Evolutionary conservation across 1,140 invertebrate species (phyloP).

Genomic region (Drosophila suzukii): DNA sequence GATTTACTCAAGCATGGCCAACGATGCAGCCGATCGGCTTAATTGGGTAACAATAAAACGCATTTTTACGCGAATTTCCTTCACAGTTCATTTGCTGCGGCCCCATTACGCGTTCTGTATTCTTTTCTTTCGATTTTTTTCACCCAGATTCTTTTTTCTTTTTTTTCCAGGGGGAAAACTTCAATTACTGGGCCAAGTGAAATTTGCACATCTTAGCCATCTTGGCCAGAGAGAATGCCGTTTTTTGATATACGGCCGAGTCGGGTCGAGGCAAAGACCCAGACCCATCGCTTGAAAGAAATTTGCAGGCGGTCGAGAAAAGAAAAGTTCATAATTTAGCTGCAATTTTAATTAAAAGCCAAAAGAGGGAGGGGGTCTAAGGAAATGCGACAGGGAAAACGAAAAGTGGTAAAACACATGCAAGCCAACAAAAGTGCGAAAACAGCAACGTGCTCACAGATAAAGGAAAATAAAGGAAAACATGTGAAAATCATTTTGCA

Average conservation of each 20-base stretch:
- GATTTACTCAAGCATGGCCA: conserved; percentile 54
- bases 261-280: conserved; percentile 10
- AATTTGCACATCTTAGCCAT: conserved; percentile 41
- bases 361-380: conserved; percentile 19
- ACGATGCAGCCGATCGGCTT: conserved; percentile 63
- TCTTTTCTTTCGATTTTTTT: not conserved
- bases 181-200: conserved; percentile 3
- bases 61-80: conserved; percentile 74
- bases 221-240: not conserved
- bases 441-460: conserved; percentile 29
- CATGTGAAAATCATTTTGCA: conserved; percentile 79
- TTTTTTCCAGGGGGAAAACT: conserved; percentile 2
- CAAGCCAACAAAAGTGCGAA: conserved; percentile 41
- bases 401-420: conserved; percentile 50
- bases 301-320: conserved; percentile 74
- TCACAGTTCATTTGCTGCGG: conserved; percentile 67
- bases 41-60: conserved; percentile 79
- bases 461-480: conserved; percentile 52
- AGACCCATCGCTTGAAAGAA: conserved; percentile 62
- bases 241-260: conserved; percentile 30
- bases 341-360: conserved; percentile 77
- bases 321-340: conserved; percentile 80
- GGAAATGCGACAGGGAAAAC: conserved; percentile 24
- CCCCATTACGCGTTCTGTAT: conserved; percentile 1
- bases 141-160: no score